A percentile compares a stretch with the other conserved stretches of the same genome.
These are phyloP conservation scores for Megamerina dolium DNA, from an alignment of 2,888 invertebrate species.

Conservation along the genomic window DNA sequence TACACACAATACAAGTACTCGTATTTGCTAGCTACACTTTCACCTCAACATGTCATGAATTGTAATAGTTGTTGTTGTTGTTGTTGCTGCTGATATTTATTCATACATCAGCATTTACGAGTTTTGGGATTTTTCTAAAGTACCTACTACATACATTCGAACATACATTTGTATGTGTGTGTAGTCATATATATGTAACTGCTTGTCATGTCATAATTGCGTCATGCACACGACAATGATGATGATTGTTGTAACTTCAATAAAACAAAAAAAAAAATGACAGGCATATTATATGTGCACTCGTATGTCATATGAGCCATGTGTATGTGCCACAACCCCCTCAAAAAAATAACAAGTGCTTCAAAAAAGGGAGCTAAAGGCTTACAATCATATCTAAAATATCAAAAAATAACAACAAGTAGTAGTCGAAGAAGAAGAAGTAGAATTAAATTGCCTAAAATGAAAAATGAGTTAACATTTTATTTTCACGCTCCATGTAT, in stretches of 20 bases:
- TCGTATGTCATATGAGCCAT: too few relatives aligned
- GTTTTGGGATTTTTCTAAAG: too few relatives aligned
- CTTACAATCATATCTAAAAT: neutral
- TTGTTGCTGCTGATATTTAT: too few relatives aligned
- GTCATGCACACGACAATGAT: conserved; percentile 1
- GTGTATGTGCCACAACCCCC: neutral
- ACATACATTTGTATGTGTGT: conserved; percentile 10
- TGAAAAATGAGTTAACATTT: conserved; percentile 1
- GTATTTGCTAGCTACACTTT: too few relatives aligned
- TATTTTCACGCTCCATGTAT: neutral
- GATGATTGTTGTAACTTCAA: too few relatives aligned
- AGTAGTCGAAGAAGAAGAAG: neutral
- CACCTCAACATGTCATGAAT: too few relatives aligned
- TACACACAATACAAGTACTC: too few relatives aligned
- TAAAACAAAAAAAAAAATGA: too few relatives aligned
- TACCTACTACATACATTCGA: conserved; percentile 5
- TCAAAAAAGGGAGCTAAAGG: neutral
- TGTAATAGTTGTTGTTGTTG: too few relatives aligned
- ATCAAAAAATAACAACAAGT: neutral
- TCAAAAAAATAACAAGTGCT: neutral
- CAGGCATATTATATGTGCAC: too few relatives aligned
- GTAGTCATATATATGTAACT: too few relatives aligned
- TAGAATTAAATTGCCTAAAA: conserved; percentile 5
- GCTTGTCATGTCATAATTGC: conserved; percentile 5
- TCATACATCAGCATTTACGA: too few relatives aligned